phyloP scores from a whole-genome alignment of 2,888 invertebrate genomes.

The Amaurobius ferox region DNA sequence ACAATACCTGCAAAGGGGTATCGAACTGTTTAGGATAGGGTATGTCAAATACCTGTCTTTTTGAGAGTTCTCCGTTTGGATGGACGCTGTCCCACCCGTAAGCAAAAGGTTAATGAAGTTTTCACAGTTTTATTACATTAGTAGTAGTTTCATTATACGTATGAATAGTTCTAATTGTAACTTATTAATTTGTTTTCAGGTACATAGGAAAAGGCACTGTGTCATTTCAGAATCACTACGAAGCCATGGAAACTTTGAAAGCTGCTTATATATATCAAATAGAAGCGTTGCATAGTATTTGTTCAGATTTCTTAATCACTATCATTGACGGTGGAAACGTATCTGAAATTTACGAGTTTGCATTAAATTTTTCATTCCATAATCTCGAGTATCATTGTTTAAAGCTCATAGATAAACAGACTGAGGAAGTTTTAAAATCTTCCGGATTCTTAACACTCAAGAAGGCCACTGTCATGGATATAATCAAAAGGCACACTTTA shows the following conservation, averaged over 20 bases:
- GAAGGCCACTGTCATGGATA: constrained; percentile 14
- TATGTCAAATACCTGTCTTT: too few species aligned
- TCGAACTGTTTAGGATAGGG: too few species aligned
- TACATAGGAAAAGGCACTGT: constrained; percentile 20
- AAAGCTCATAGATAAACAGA: constrained; percentile 27
- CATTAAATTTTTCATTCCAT: background rate
- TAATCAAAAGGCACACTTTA: constrained; percentile 32
- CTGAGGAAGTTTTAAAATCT: constrained; percentile 19
- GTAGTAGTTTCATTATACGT: background rate
- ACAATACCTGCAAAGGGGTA: too few species aligned
- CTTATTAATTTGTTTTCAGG: constrained; percentile 18
- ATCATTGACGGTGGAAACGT: constrained; percentile 24
- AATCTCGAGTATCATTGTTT: constrained; percentile 39
- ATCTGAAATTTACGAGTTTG: constrained; percentile 41
- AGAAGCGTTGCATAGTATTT: constrained; percentile 17
- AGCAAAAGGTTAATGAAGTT: too few species aligned
- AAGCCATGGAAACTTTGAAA: constrained; percentile 33
- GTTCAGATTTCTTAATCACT: constrained; percentile 25
- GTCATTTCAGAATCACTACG: constrained; percentile 11
- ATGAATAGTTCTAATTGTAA: background rate
- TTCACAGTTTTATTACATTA: background rate
- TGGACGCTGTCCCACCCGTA: too few species aligned
- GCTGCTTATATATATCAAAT: constrained; percentile 26
- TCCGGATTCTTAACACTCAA: constrained; percentile 29
- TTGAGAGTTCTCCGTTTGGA: too few species aligned